Evolutionary conservation across 2,797 vertebrate genomes (phyloP).

Genomic region (Melanotaenia pygmaea): DNA sequence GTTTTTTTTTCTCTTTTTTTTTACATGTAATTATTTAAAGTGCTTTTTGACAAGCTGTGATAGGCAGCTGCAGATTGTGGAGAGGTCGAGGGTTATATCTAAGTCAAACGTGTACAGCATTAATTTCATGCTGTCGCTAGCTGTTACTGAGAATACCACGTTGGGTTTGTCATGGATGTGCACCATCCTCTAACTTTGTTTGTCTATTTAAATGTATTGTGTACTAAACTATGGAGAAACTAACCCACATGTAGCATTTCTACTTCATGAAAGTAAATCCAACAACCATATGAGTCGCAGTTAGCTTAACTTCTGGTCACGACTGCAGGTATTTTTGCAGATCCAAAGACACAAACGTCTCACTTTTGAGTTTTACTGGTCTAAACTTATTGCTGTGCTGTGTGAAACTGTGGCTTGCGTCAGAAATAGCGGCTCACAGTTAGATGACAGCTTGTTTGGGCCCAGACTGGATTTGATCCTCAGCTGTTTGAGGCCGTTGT

Average conservation of each 20-base stretch:
- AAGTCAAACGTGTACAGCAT: slow-evolving; percentile 2
- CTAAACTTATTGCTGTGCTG: slow-evolving; percentile 29
- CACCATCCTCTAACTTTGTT: neutral
- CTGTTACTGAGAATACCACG: neutral
- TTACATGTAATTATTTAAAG: slow-evolving; percentile 25
- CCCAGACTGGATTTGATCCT: slow-evolving; percentile 63
- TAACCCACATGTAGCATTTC: neutral
- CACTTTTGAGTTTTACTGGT: slow-evolving; percentile 11
- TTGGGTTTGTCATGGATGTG: neutral
- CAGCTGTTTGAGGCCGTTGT: slow-evolving; percentile 70
- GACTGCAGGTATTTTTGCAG: slow-evolving; percentile 1
- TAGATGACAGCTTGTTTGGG: slow-evolving; percentile 59
- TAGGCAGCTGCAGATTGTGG: slow-evolving; percentile 10
- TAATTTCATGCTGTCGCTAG: slow-evolving; percentile 26
- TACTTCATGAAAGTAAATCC: slow-evolving; percentile 24
- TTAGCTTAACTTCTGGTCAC: slow-evolving; percentile 5
- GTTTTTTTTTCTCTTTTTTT: slow-evolving; percentile 10
- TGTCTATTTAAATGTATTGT: neutral
- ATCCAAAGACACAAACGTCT: neutral
- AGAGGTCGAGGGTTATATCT: slow-evolving; percentile 17
- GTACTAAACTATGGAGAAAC: neutral
- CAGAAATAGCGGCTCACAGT: slow-evolving; percentile 46
- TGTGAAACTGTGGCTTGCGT: slow-evolving; percentile 48
- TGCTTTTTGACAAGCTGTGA: slow-evolving; percentile 24
- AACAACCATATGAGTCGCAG: slow-evolving; percentile 28